These are phyloP conservation scores for Popillia japonica DNA, from an alignment of 1,140 invertebrate species.

Conservation along the genomic window DNA sequence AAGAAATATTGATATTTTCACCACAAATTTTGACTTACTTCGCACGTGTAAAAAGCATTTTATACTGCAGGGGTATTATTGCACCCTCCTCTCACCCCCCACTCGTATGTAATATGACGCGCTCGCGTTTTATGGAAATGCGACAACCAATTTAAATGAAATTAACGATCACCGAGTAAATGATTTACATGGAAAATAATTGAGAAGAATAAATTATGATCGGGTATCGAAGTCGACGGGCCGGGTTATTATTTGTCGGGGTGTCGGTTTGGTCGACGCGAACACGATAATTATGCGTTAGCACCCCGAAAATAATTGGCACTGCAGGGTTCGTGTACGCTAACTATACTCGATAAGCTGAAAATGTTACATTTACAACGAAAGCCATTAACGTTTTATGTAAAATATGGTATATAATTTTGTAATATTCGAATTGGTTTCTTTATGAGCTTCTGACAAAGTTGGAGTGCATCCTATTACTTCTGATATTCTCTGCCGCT, in stretches of 20 bases:
- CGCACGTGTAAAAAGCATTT: too few relatives aligned
- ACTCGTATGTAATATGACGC: background rate
- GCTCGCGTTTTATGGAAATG: background rate
- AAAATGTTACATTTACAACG: background rate
- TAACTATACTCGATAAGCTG: background rate
- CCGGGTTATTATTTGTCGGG: background rate
- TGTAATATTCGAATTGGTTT: too few relatives aligned
- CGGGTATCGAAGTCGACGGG: background rate
- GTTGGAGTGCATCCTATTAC: too few relatives aligned
- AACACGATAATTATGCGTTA: background rate
- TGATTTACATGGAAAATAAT: conserved; percentile 16
- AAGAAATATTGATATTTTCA: too few relatives aligned
- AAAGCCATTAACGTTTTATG: background rate
- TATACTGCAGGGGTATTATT: too few relatives aligned
- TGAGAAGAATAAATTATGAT: conserved; percentile 19
- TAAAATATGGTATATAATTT: background rate
- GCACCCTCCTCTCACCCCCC: background rate
- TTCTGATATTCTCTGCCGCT: too few relatives aligned
- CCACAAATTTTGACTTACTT: too few relatives aligned
- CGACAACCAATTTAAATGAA: conserved; percentile 14
- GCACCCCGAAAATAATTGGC: conserved; percentile 4
- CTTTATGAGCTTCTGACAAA: too few relatives aligned
- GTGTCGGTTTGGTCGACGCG: background rate
- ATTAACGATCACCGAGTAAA: background rate
- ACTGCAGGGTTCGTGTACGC: background rate